Conservation (phyloP, 2,888 invertebrate genomes). For the Mycalesis mineus region DNA sequence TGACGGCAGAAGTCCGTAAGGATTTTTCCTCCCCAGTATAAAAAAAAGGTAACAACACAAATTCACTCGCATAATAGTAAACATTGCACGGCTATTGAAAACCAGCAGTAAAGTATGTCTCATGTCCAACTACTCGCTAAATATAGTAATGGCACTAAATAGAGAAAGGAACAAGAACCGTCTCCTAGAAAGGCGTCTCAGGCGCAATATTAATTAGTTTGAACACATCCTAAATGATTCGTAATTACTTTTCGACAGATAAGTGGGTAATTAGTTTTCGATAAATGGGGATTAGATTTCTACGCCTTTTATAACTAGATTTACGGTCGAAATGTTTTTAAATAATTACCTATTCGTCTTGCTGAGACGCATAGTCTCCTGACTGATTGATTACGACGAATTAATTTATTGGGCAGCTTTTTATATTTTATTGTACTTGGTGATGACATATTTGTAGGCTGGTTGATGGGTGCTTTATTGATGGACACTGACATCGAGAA, state of each 20-base stretch:
- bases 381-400: neutral
- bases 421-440: neutral
- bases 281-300: neutral
- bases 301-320: constrained; percentile 3
- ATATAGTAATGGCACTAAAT: constrained; percentile 1
- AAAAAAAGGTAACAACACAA: no score
- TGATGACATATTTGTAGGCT: no score
- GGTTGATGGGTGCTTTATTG: no score
- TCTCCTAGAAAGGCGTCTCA: neutral
- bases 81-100: neutral
- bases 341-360: neutral
- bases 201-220: constrained; percentile 1
- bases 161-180: neutral
- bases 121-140: neutral
- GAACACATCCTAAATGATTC: constrained; percentile 3
- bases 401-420: neutral
- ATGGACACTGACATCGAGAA: no score
- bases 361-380: neutral
- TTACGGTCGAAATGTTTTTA: neutral
- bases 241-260: constrained; percentile 5
- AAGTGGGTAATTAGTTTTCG: constrained; percentile 6
- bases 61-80: no score
- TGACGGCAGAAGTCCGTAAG: no score
- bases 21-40: no score
- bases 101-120: neutral